Evolutionary conservation across 2,888 invertebrate genomes (phyloP).

Genomic region (Hofmannophila pseudospretella): DNA sequence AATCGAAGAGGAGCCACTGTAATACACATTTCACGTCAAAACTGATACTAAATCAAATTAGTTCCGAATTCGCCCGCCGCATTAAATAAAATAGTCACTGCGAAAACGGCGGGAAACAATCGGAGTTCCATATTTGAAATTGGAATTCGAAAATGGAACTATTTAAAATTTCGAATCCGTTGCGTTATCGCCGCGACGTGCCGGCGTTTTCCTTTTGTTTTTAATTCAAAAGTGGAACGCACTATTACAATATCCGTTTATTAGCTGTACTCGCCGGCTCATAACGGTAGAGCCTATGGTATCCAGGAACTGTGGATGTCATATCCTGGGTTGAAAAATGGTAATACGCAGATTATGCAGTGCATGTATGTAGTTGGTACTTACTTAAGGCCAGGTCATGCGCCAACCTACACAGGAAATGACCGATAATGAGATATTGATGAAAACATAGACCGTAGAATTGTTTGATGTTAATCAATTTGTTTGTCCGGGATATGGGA

Average conservation of each 20-base stretch:
- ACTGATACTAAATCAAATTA: neutral
- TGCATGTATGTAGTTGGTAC: too few species aligned
- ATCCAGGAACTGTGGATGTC: neutral
- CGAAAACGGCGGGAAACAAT: slow-evolving; percentile 77
- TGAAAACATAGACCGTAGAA: too few species aligned
- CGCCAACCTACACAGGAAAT: too few species aligned
- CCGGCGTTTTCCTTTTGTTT: slow-evolving; percentile 22
- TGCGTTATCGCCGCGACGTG: slow-evolving; percentile 60
- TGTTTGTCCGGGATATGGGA: too few species aligned
- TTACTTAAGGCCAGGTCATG: too few species aligned
- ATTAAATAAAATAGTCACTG: slow-evolving; percentile 26
- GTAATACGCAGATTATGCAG: too few species aligned
- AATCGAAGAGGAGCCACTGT: slow-evolving; percentile 1
- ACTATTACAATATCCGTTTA: slow-evolving; percentile 38
- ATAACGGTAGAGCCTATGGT: slow-evolving; percentile 11
- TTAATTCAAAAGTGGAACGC: slow-evolving; percentile 30
- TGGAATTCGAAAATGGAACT: slow-evolving; percentile 71
- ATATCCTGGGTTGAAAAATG: too few species aligned
- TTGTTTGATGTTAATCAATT: too few species aligned
- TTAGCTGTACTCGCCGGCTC: slow-evolving; percentile 18
- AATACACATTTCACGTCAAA: neutral
- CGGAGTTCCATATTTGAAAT: slow-evolving; percentile 71
- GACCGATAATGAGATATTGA: too few species aligned
- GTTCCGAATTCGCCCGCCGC: slow-evolving; percentile 5
- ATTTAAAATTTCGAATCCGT: slow-evolving; percentile 78